Base-by-base conservation (phyloP, 2,113 vertebrate genomes). In the Eleginops maclovinus region DNA sequence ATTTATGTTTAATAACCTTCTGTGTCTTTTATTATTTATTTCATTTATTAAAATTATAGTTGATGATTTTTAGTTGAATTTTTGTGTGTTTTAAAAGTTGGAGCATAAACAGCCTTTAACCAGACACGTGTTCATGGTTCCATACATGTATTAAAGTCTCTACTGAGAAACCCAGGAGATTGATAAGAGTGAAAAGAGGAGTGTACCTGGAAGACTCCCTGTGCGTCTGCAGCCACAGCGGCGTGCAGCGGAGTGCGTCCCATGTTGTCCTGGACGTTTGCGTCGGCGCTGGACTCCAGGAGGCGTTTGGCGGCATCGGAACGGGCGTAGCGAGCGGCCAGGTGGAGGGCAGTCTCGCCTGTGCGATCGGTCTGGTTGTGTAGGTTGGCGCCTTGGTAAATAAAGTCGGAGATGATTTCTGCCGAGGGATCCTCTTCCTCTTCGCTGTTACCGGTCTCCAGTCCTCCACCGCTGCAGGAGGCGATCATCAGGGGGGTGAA, bases 401-500 rank as follows among this genome's bases (percentile, higher is more conserved):
- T 99, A 91, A 99, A 99, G 88, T 99, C 98, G 0, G 97, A 96
- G 84, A 99, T 98, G 87, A 99, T 97, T 0, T 98, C 97, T 0
- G 97, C 96, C 0, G 95, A 95, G 0, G 97, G 96, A 3, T 99
- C 98, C 11, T 99, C 98, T 46, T 99, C 98, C 71, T 99, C 98
- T 77, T 99, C 98, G 0, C 96, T 97, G 75, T 96, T 97, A 31
- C 96, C 97, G 0, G 96, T 98, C 89, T 99, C 98, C 71, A 99
- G 92, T 54, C 98, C 98, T 47, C 98, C 98, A 0, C 98, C 98
- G 0, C 98, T 99, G 94, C 98, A 99, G 1, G 98, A 99, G 26
- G 98, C 98, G 3, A 99, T 99, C 98, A 99, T 99, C n/a, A 99
- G 94, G 0, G 98, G 98, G 1, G 98, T 99, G 93, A 98, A 99